Base-by-base conservation (phyloP, 2,113 vertebrate species). In the Gnathonemus longibarbis region DNA sequence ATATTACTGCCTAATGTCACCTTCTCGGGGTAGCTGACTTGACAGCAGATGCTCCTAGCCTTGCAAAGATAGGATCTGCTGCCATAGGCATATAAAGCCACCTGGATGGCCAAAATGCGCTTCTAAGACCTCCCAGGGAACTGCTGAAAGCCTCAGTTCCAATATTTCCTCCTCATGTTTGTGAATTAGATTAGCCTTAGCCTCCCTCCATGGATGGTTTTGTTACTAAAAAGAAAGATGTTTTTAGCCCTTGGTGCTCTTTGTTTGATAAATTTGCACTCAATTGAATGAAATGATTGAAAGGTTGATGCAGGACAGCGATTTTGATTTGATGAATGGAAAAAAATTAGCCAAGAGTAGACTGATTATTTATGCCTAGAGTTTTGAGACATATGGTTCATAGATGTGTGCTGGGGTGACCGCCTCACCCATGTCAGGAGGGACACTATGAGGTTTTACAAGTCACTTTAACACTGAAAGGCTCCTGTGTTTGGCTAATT, bases 181-280 rank as follows among this genome's bases (percentile, higher is more conserved):
- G 48, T 50, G 39, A 48, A 52, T 87, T 52, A 48, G 46, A 21
- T 31, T 31, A 39, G n/a, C 3, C 21, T 24, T 19, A 77, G 85
- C 49, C 49, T 50, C 49, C 31, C 15, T 31, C 5, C 35, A 80
- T 13, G 21, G 83, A 74, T 19, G 87, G 89, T 89, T 6, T 6
- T 93, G 90, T 91, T 19, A 52, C 46, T 74, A 56, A 52, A 52
- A 89, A 66, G 89, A 91, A 88, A 89, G 91, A 92, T 92, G 92
- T 93, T 93, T 89, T 90, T 94, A 96, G 95, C 95, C 95, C 95
- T 96, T 95, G 94, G 94, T 92, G 91, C 91, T 91, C 93, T 93
- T 94, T 93, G 94, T 94, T 87, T 92, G 91, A 94, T 94, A 90
- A 88, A 91, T 93, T 92, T 90, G 86, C 87, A 94, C 95, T 94